phyloP scores from a whole-genome alignment of 2,888 invertebrate genomes.

The Lepidocyrtinus sp. region DNA sequence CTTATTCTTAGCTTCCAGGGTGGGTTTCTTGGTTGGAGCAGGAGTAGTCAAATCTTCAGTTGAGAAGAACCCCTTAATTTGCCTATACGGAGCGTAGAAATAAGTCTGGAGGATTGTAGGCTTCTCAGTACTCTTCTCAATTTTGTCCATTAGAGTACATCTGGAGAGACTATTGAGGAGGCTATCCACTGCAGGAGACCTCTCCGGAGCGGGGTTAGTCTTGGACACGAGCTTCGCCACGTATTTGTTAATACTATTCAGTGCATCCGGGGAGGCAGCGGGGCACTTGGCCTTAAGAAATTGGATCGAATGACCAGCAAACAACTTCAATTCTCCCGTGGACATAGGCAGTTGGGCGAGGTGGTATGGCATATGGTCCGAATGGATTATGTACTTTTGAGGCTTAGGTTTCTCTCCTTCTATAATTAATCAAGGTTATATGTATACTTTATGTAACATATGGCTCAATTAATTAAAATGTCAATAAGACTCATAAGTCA shows the following conservation, averaged over 20 bases:
- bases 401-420: too few species aligned
- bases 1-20: neutral
- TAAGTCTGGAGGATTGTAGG: neutral
- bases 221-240: constrained; percentile 54
- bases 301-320: constrained; percentile 56
- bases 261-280: constrained; percentile 37
- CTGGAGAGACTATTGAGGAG: constrained; percentile 39
- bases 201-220: constrained; percentile 33
- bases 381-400: constrained; percentile 26
- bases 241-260: constrained; percentile 55
- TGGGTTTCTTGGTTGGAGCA: neutral
- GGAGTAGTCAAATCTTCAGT: neutral
- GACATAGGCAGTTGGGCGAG: constrained; percentile 41
- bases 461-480: too few species aligned
- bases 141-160: constrained; percentile 19
- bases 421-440: neutral
- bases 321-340: constrained; percentile 52
- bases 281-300: constrained; percentile 54
- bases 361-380: constrained; percentile 35
- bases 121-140: neutral
- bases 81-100: neutral
- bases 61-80: neutral
- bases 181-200: neutral
- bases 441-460: too few species aligned
- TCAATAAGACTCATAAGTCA: too few species aligned